phyloP scores from a whole-genome alignment of 1,140 invertebrate genomes.

The Steinernema khuongi region DNA sequence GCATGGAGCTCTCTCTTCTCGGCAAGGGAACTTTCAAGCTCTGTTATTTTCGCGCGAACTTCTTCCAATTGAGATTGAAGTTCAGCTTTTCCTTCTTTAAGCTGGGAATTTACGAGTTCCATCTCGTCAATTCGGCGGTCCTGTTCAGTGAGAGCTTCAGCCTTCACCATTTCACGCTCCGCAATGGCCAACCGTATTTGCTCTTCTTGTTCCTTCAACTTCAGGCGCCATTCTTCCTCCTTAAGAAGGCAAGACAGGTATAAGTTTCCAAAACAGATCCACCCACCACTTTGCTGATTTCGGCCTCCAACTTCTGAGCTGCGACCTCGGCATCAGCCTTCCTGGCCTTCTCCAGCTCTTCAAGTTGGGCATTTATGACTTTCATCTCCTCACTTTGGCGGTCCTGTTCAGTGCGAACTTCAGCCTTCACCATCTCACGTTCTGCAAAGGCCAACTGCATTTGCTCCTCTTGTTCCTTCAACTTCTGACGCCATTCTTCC shows the following conservation, averaged over 20 bases:
- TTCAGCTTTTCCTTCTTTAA: background rate
- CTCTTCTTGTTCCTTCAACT: conserved; percentile 4
- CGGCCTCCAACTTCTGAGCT: background rate
- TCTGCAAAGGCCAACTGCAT: background rate
- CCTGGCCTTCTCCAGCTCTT: background rate
- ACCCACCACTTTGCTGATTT: background rate
- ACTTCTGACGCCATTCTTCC: background rate
- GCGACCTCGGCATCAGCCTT: background rate
- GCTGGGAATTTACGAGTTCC: background rate
- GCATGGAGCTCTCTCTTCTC: too few relatives aligned
- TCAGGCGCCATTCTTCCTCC: background rate
- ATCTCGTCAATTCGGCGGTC: background rate
- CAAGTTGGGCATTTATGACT: background rate
- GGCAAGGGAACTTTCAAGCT: too few relatives aligned
- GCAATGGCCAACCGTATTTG: background rate
- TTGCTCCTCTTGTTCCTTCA: background rate
- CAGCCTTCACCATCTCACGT: background rate
- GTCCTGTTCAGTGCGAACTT: conserved; percentile 19
- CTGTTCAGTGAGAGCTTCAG: background rate
- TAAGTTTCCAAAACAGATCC: background rate
- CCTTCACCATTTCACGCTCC: conserved; percentile 1
- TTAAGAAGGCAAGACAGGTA: background rate
- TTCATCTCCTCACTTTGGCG: background rate
- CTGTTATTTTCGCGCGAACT: background rate
- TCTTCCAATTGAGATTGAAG: background rate